Evolutionary conservation across 2,888 invertebrate genomes (phyloP).

Genomic region (Erebia epiphron): DNA sequence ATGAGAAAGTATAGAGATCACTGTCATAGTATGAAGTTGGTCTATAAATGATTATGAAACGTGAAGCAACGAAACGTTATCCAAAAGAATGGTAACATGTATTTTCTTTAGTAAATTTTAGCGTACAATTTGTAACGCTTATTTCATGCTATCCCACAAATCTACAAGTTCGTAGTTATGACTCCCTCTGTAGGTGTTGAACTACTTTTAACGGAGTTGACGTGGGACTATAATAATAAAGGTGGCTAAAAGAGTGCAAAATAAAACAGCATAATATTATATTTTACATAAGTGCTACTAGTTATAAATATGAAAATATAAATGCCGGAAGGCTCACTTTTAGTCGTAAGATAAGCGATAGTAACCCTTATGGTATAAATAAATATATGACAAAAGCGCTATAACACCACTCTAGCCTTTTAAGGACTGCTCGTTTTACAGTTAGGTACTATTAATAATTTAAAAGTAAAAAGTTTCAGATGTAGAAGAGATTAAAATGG

Average conservation of each 20-base stretch:
- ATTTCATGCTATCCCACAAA: slow-evolving; percentile 50
- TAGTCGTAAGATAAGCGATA: slow-evolving; percentile 50
- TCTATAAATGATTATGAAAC: slow-evolving; percentile 4
- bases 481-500: slow-evolving; percentile 50
- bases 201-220: slow-evolving; percentile 68
- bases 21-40: slow-evolving; percentile 36
- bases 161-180: slow-evolving; percentile 58
- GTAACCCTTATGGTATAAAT: slow-evolving; percentile 49
- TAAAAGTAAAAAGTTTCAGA: slow-evolving; percentile 50
- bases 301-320: slow-evolving; percentile 62
- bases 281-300: slow-evolving; percentile 72
- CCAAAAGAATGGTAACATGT: slow-evolving; percentile 18
- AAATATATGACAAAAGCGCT: slow-evolving; percentile 60
- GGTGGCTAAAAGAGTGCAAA: slow-evolving; percentile 56
- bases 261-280: slow-evolving; percentile 68
- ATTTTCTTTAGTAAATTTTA: slow-evolving; percentile 36
- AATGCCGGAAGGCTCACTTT: slow-evolving; percentile 54
- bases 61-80: slow-evolving; percentile 28
- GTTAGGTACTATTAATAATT: slow-evolving; percentile 41
- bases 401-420: slow-evolving; percentile 66
- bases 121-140: slow-evolving; percentile 32
- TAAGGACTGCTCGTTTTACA: slow-evolving; percentile 30
- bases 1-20: slow-evolving; percentile 58
- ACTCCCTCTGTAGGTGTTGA: slow-evolving; percentile 63
- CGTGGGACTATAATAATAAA: slow-evolving; percentile 49